Conservation (phyloP, 2,113 vertebrate genomes). For the Psilopogon haemacephalus region DNA sequence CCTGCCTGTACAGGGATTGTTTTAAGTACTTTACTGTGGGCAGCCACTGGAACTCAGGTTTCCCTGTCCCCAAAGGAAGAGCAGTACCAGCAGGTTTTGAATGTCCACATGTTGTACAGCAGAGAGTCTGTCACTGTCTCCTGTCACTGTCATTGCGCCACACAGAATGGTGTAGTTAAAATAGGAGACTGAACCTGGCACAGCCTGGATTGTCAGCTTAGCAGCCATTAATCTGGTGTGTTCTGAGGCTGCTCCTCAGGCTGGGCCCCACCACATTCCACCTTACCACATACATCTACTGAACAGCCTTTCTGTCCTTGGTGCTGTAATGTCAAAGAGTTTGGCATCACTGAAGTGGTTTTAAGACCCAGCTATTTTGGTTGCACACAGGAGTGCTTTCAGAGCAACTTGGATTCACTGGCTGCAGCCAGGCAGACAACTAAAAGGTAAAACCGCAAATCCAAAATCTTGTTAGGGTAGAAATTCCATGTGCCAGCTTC, state of each 20-base stretch:
- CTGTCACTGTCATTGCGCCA: accelerated
- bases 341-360: neutral
- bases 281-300: neutral
- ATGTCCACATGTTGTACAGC: accelerated
- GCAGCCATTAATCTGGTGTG: neutral
- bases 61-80: neutral
- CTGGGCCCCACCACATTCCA: accelerated
- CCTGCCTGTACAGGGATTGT: neutral
- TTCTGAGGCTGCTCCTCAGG: neutral
- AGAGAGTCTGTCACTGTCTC: too few species aligned
- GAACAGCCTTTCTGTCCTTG: neutral
- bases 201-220: neutral
- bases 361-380: neutral
- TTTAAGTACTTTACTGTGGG: neutral
- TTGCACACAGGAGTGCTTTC: neutral
- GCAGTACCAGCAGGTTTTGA: neutral
- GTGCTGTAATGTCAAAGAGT: too few species aligned
- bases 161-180: neutral
- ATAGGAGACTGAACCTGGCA: neutral
- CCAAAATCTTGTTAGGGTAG: neutral
- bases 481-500: neutral
- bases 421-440: neutral
- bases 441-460: neutral
- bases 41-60: neutral
- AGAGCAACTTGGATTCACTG: neutral